Conservation (phyloP, 1,140 invertebrate species). For the Pararge aegeria region DNA sequence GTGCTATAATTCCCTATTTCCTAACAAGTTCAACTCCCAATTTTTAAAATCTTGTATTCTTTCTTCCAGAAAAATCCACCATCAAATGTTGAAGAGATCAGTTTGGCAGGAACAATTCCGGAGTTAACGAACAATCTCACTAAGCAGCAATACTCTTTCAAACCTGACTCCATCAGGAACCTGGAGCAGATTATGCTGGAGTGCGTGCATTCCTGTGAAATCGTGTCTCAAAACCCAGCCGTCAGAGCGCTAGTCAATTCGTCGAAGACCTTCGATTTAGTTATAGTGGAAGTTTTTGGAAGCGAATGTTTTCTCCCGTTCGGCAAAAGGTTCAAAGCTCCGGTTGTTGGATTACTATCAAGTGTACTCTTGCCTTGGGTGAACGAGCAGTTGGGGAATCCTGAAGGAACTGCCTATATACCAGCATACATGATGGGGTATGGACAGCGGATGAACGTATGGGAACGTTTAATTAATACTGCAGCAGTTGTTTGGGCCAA, state of each 20-base stretch:
- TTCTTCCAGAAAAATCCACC: slow-evolving; percentile 69
- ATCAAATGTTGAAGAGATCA: slow-evolving; percentile 69
- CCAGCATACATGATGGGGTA: slow-evolving; percentile 80
- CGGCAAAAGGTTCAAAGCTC: slow-evolving; percentile 80
- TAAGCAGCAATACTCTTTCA: slow-evolving; percentile 54
- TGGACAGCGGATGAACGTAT: slow-evolving; percentile 80
- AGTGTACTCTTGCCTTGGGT: slow-evolving; percentile 82
- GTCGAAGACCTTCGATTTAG: slow-evolving; percentile 81
- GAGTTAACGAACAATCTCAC: slow-evolving; percentile 76
- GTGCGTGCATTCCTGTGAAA: slow-evolving; percentile 67
- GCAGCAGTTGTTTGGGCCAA: slow-evolving; percentile 61
- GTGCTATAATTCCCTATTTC: too few relatives aligned
- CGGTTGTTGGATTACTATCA: slow-evolving; percentile 81
- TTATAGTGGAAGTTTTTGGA: slow-evolving; percentile 85
- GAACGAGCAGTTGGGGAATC: slow-evolving; percentile 82
- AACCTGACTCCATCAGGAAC: slow-evolving; percentile 64
- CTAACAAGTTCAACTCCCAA: too few relatives aligned
- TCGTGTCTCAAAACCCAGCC: slow-evolving; percentile 57
- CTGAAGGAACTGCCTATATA: slow-evolving; percentile 81
- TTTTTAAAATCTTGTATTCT: neutral
- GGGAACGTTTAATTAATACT: slow-evolving; percentile 81
- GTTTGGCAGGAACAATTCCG: slow-evolving; percentile 69
- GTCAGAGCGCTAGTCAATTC: slow-evolving; percentile 62
- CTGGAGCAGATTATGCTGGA: slow-evolving; percentile 72
- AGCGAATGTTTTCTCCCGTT: slow-evolving; percentile 82